Evolutionary conservation across 2,797 vertebrate species (phyloP).

Genomic region (Okamejei kenojei): DNA sequence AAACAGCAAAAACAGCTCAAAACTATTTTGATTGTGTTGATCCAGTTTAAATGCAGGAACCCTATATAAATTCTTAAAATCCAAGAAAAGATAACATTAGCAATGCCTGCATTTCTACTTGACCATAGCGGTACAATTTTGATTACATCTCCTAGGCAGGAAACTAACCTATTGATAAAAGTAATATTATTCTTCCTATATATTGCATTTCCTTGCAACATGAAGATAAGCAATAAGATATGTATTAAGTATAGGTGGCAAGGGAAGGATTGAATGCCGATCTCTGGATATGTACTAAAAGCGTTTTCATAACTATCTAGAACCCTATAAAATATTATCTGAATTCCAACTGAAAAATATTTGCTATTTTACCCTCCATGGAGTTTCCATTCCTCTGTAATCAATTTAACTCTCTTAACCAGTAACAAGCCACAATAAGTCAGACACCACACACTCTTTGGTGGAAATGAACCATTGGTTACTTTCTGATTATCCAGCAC

Average conservation of each 20-base stretch:
- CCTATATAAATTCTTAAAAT: neutral
- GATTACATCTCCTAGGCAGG: neutral
- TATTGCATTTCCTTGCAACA: neutral
- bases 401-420: neutral
- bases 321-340: neutral
- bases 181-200: neutral
- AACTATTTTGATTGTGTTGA: neutral
- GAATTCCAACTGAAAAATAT: neutral
- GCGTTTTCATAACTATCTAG: neutral
- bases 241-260: neutral
- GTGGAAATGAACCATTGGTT: neutral
- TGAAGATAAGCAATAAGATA: slow-evolving; percentile 21
- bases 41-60: neutral
- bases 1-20: neutral
- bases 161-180: neutral
- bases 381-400: neutral
- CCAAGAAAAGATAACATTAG: neutral
- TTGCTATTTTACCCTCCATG: neutral
- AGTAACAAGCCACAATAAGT: neutral
- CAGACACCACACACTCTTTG: neutral
- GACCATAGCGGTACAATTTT: neutral
- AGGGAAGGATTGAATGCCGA: neutral
- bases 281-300: neutral
- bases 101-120: neutral
- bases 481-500: neutral